Base-by-base conservation (phyloP, 2,888 invertebrate genomes). In the Onchidella celtica region DNA sequence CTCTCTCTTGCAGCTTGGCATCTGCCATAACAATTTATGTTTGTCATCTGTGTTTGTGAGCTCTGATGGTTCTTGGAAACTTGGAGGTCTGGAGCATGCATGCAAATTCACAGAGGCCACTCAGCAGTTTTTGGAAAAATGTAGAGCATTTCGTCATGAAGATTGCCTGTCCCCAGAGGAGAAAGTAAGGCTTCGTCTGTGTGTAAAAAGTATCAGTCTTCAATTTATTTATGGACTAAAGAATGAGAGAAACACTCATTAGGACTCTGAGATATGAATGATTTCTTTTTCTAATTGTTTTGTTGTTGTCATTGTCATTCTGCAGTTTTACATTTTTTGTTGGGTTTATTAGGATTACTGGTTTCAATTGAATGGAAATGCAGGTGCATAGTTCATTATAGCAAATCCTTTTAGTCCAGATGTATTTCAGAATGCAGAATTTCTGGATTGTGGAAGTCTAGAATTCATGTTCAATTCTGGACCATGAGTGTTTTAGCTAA, bases 1-100 rank as follows among this genome's bases (percentile, higher is more conserved):
- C 17, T 36, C 73, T 74, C 40, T 63, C 66, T 1, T 6, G 61
- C 81, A 92, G 92, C 91, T 87, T 36, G 88, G 87, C 17, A 79
- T 90, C 27, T 87, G 97, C 9, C 98, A 98, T 93, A 96, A 97
- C 86, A 97, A 97, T 94, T 94, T 98, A 9, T 96, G 96, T 92
- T 94, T 95, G 86, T 95, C 96, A 85, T 96, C 97, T 3, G 95
- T 98, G 83, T 98, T 97, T 94, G 95, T 97, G 9, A 96, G 96
- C 36, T 95, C 95, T 24, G 97, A 97, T 93, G 97, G 97, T 0
- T 95, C 95, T 81, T 98, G 98, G 98, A 97, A 97, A 91, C 94
- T 98, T 40, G 97, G 97, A 17, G 97, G 97, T 3, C 94, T 97
- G 90, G 97, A 98, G 92, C 95, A 92, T 85, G 85, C 89, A 94